Conservation (phyloP, 2,797 vertebrate species). For the Merluccius polli region DNA sequence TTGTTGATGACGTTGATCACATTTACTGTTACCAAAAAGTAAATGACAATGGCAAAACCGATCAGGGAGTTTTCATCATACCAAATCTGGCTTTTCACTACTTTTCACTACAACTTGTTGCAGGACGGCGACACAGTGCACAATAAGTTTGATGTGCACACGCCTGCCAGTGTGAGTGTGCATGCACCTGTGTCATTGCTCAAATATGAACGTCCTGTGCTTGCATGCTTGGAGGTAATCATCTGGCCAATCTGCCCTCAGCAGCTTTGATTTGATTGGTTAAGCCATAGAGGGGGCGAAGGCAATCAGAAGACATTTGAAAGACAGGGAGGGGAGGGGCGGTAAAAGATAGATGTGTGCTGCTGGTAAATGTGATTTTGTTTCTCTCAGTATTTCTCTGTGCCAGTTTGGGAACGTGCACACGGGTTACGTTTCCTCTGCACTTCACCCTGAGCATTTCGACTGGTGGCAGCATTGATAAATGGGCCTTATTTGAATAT, state of each 20-base stretch:
- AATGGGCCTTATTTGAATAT: constrained; percentile 74
- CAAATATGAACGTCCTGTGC: constrained; percentile 42
- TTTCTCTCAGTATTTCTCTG: constrained; percentile 53
- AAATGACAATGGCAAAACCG: not conserved
- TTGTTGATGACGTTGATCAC: not conserved
- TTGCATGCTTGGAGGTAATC: constrained; percentile 57
- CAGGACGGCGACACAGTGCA: constrained; percentile 8
- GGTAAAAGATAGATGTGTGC: constrained; percentile 29
- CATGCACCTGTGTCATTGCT: constrained; percentile 24
- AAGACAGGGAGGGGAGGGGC: constrained; percentile 43
- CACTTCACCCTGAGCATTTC: constrained; percentile 57
- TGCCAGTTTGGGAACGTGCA: constrained; percentile 40
- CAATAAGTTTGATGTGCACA: constrained; percentile 5
- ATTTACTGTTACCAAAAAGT: not conserved
- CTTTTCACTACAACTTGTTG: not conserved
- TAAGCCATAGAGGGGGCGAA: constrained; percentile 64
- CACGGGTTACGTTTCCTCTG: constrained; percentile 35
- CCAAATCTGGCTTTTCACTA: not conserved
- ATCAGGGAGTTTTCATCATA: not conserved
- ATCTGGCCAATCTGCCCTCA: constrained; percentile 64
- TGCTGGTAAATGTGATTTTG: constrained; percentile 37
- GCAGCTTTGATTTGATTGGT: constrained; percentile 63
- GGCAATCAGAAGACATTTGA: constrained; percentile 61
- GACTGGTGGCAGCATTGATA: constrained; percentile 57
- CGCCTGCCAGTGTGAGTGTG: constrained; percentile 24